A percentile compares a stretch with the other conserved stretches of the same genome.
Conservation (phyloP, 2,888 invertebrate genomes). For the Chamaedrilus cognettii region DNA sequence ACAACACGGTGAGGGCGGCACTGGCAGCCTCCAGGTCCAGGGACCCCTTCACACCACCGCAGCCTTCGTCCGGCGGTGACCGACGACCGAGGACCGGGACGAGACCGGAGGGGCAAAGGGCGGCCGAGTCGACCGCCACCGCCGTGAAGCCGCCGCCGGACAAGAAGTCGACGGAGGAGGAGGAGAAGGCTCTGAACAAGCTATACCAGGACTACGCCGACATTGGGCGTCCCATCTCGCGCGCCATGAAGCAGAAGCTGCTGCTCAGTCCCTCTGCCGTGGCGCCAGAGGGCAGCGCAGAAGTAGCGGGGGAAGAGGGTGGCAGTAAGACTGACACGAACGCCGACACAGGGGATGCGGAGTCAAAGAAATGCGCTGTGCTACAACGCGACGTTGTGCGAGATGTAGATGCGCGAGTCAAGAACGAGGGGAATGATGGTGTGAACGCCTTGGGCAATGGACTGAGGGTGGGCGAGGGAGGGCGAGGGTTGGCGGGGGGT, state of each 20-base stretch:
- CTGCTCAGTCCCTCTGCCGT: constrained; percentile 1
- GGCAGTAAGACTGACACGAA: too few species aligned
- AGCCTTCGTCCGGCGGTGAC: background rate
- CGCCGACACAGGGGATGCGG: too few species aligned
- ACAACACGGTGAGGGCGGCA: background rate
- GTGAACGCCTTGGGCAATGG: too few species aligned
- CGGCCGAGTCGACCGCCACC: background rate
- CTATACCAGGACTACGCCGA: constrained; percentile 26
- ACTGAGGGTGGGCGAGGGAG: too few species aligned
- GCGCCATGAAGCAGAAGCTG: constrained; percentile 25
- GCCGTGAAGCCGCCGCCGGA: constrained; percentile 8
- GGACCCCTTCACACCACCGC: background rate
- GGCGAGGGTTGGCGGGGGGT: too few species aligned
- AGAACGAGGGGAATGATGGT: too few species aligned
- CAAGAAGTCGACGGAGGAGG: constrained; percentile 25
- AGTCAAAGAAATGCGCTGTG: too few species aligned
- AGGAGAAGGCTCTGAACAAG: constrained; percentile 22
- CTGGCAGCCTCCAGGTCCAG: background rate
- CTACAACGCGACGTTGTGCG: too few species aligned
- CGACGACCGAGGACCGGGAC: background rate
- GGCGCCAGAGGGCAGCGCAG: too few species aligned
- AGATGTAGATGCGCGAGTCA: too few species aligned
- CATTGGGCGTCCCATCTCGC: constrained; percentile 26
- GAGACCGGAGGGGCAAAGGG: background rate
- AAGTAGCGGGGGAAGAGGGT: too few species aligned